These are phyloP conservation scores for Meriones unguiculatus DNA, from an alignment of 2,113 vertebrate genomes.

Conservation along the genomic window DNA sequence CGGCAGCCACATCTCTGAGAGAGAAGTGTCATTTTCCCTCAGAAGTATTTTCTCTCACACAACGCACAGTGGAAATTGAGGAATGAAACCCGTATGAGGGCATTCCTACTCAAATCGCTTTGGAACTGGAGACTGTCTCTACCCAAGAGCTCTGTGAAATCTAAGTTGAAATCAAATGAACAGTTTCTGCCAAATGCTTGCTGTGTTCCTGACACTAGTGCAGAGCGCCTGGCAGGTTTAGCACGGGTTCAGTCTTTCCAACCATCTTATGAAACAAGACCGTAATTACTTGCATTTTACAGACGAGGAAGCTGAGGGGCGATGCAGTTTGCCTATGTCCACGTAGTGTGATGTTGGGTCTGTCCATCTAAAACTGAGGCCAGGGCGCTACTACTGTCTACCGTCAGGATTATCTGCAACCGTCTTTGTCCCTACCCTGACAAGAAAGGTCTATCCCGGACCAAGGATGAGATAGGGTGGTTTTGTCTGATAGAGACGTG, in stretches of 20 bases:
- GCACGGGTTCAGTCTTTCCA: neutral
- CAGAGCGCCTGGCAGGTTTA: neutral
- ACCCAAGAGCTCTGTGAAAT: neutral
- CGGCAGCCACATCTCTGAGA: neutral
- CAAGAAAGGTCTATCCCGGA: neutral
- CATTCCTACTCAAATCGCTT: slow-evolving; percentile 9
- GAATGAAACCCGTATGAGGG: neutral
- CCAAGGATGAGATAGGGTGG: neutral
- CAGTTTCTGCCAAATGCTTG: neutral
- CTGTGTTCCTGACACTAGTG: neutral
- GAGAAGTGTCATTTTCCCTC: slow-evolving; percentile 43
- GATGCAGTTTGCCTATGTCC: neutral
- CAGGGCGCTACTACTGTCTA: neutral
- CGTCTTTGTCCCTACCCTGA: neutral
- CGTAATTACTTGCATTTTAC: slow-evolving; percentile 15
- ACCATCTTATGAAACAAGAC: neutral
- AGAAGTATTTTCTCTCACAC: neutral
- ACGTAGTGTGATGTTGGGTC: neutral
- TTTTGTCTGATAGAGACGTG: neutral
- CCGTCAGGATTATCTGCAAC: neutral
- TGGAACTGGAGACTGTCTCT: neutral
- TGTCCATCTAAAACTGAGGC: neutral
- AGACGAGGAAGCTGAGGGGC: neutral
- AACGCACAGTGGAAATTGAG: neutral
- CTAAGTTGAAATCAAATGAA: neutral